phyloP scores from a whole-genome alignment of 2,888 invertebrate species.

The Drosophila niveifrons region DNA sequence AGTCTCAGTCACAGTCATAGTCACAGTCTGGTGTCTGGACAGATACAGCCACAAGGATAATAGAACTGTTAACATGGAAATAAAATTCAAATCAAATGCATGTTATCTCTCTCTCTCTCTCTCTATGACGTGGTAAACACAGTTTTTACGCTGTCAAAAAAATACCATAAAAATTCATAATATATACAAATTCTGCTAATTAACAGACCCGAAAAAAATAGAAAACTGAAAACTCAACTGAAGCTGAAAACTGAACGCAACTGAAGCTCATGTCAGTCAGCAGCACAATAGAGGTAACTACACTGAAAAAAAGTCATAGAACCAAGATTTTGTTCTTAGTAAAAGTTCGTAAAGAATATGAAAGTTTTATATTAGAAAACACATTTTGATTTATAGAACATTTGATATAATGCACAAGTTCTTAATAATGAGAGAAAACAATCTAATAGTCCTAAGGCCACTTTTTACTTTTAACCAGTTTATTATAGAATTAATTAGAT shows the following conservation, averaged over 20 bases:
- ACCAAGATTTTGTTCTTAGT: too few species aligned
- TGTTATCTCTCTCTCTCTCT: conserved; percentile 19
- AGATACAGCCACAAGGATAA: conserved; percentile 75
- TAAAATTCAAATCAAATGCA: conserved; percentile 72
- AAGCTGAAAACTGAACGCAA: neutral
- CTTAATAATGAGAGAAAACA: too few species aligned
- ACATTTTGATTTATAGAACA: too few species aligned
- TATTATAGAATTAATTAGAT: too few species aligned
- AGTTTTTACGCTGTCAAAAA: conserved; percentile 7
- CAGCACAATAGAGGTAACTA: conserved; percentile 21
- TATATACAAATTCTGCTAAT: conserved; percentile 29
- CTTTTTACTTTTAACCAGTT: too few species aligned
- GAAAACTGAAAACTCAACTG: conserved; percentile 2
- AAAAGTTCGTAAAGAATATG: too few species aligned
- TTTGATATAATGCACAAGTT: too few species aligned
- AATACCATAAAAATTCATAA: conserved; percentile 5
- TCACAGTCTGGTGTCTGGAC: conserved; percentile 5
- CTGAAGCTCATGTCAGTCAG: conserved; percentile 18
- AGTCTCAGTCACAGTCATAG: neutral
- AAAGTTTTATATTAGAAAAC: too few species aligned
- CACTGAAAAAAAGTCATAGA: too few species aligned
- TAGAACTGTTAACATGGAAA: conserved; percentile 77
- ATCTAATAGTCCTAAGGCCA: too few species aligned
- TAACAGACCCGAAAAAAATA: conserved; percentile 25
- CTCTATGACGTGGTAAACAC: neutral